Conservation (phyloP, 2,888 invertebrate species). For the Pimpla rufipes region DNA sequence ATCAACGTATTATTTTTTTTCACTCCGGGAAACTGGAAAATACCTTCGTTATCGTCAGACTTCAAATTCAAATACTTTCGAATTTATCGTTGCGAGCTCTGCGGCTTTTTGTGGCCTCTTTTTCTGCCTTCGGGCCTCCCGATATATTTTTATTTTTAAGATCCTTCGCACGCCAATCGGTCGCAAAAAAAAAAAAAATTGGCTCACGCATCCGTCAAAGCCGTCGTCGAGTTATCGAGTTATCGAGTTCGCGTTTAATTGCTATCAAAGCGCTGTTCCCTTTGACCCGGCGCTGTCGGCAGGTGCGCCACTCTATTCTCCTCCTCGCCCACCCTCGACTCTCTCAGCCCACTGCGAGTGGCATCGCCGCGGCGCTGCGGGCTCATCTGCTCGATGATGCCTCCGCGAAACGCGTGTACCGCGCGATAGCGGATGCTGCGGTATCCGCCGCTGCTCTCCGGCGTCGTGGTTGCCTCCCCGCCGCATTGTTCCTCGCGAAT, state of each 20-base stretch:
- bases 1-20: background rate
- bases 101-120: too few relatives aligned
- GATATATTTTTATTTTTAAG: too few relatives aligned
- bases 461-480: slow-evolving; percentile 21
- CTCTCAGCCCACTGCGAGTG: background rate
- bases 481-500: slow-evolving; percentile 48
- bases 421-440: slow-evolving; percentile 53
- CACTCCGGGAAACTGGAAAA: too few relatives aligned
- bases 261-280: slow-evolving; percentile 23
- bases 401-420: slow-evolving; percentile 51
- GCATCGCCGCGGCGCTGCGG: slow-evolving; percentile 6
- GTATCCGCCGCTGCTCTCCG: slow-evolving; percentile 54
- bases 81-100: too few relatives aligned
- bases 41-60: too few relatives aligned
- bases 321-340: slow-evolving; percentile 3
- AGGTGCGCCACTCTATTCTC: slow-evolving; percentile 10
- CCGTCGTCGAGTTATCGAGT: slow-evolving; percentile 3
- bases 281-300: slow-evolving; percentile 37
- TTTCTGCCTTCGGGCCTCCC: too few relatives aligned
- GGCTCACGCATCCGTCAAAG: background rate
- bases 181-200: too few relatives aligned
- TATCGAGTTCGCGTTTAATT: slow-evolving; percentile 26
- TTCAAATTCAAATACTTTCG: too few relatives aligned
- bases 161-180: too few relatives aligned
- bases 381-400: slow-evolving; percentile 45